Base-by-base conservation (phyloP, 2,113 vertebrate genomes). In the Catagonus wagneri region DNA sequence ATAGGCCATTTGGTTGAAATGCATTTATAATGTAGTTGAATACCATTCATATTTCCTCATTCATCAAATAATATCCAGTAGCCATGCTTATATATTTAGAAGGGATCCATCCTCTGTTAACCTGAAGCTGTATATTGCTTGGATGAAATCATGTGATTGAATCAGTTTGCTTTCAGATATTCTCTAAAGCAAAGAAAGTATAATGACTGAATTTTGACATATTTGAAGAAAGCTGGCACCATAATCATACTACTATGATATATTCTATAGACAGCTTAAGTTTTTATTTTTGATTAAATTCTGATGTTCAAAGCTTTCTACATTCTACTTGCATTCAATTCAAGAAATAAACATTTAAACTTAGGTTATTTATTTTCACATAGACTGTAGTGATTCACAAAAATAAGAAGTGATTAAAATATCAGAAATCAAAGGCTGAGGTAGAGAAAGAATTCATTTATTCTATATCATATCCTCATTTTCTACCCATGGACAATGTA, bases 111-210 rank as follows among this genome's bases (percentile, higher is more conserved):
- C 1, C 76, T 95, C 17, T 93, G 60, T n/a, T 66, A 96, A 94
- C 13, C 32, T 75, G n/a, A 93, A 87, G 19, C 11, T 94, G 16
- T 95, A 78, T 50, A 60, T 89, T 83, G 36, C 61, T 68, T 83
- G 17, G 1, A 3, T 34, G 29, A 89, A 86, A 4, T 86, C 22
- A 25, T 92, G 44, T 76, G 25, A 81, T 25, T 76, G 68, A 65
- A 83, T 86, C 12, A 63, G 63, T 61, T 72, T 76, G 17, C 6
- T 83, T 92, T 76, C 12, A 87, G 2, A 78, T 92, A 92, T 22
- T 86, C 29, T 68, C 61, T 63, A 94, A 95, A 83, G 11, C 36
- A 95, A 94, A 76, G 22, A 34, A 75, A 88, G 11, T 50, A 72
- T 76, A 12, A 89, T 4, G 17, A 88, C 15, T 61, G 19, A 68